Conservation (phyloP, 1,140 invertebrate species). For the Micrasema longulum region DNA sequence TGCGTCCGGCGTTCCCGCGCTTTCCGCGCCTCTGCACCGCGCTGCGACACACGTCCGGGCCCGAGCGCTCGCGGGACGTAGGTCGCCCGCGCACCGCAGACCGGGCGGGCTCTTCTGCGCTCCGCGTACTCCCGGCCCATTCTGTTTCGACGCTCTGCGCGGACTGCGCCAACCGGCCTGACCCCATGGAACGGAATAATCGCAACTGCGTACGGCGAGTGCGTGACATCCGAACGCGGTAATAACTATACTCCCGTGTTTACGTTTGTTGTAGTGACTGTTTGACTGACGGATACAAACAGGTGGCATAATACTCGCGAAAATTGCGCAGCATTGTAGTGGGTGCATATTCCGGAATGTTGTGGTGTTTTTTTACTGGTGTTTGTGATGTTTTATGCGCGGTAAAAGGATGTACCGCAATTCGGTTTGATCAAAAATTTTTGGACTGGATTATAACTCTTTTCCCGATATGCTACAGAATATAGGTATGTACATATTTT, state of each 20-base stretch:
- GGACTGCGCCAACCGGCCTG: conserved; percentile 10
- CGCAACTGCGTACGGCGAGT: conserved; percentile 25
- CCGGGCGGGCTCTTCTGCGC: background rate
- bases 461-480: background rate
- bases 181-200: background rate
- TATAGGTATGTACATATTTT: conserved; percentile 20
- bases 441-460: conserved; percentile 7
- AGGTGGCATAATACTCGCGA: background rate
- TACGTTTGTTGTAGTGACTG: conserved; percentile 13
- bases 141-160: conserved; percentile 21
- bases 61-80: conserved; percentile 9
- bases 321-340: conserved; percentile 3
- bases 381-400: conserved; percentile 6
- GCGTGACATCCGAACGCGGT: conserved; percentile 4
- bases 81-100: conserved; percentile 16
- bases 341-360: background rate
- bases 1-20: conserved; percentile 10
- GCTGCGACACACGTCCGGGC: conserved; percentile 10
- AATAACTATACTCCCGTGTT: conserved; percentile 3
- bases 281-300: background rate
- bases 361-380: background rate
- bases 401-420: background rate
- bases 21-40: conserved; percentile 12
- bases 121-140: conserved; percentile 8
- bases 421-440: too few relatives aligned